Base-by-base conservation (phyloP, 2,888 invertebrate species). In the Lycia hirtaria region DNA sequence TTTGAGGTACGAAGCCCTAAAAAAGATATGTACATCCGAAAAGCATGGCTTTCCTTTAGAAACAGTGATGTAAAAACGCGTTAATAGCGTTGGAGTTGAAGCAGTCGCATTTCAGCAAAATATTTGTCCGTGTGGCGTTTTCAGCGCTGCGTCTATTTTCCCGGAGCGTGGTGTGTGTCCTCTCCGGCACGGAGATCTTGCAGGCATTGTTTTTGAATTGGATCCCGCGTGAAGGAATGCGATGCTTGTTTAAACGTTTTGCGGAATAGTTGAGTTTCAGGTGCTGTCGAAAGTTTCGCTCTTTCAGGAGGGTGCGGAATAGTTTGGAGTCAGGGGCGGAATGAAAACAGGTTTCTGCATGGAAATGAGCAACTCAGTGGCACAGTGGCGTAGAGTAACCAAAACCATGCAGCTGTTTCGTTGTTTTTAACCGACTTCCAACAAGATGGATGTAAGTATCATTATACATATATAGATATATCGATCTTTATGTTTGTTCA, bases 141-240 rank as follows among this genome's bases (percentile, higher is more conserved):
- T 73, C 74, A 75, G 74, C 72, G 67, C 67, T 65, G 76, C 73
- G 78, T 75, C 78, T 84, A 81, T 82, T 83, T 80, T 32, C 28
- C 45, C 30, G 40, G 20, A 7, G 76, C 72, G 75, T 75, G 75
- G 57, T 44, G 68, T 77, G n/a, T 78, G 83, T 82, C 83, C 47
- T 47, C 49, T 58, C 67, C 51, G 49, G 67, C 65, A 65, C n/a
- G 56, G 69, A 67, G 71, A 71, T 73, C 76, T 73, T 72, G 59
- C 72, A 43, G 67, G 73, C 72, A 74, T 79, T 80, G 70, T 83
- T 78, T 78, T 82, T 76, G 72, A 74, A 78, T 80, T 78, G 77
- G 76, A 77, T 68, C 66, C 65, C 59, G 65, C 71, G 71, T 72
- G 56, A 60, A 51, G 59, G 61, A 61, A 56, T 56, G 61, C 45